Evolutionary conservation across 2,888 invertebrate species (phyloP).

Genomic region (Druceiella hillmani): DNA sequence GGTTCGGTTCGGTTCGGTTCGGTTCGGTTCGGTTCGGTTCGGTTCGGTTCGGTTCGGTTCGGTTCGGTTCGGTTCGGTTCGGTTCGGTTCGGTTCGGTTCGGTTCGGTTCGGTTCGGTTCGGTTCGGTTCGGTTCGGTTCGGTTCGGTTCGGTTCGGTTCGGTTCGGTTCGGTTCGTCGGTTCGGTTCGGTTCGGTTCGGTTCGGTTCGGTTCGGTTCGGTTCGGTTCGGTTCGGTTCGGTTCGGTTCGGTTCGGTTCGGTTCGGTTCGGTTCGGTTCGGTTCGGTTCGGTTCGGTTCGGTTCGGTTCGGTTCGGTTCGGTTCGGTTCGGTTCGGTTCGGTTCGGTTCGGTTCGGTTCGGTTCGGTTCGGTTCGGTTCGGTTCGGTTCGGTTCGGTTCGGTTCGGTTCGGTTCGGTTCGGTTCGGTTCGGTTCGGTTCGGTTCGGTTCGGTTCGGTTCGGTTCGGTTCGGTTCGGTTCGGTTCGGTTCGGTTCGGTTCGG

Average conservation of each 20-base stretch:
- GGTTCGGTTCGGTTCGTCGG: constrained; percentile 11
- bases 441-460: constrained; percentile 16
- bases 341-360: constrained; percentile 12
- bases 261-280: constrained; percentile 12
- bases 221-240: constrained; percentile 14
- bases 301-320: constrained; percentile 11
- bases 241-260: constrained; percentile 13
- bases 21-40: constrained; percentile 1
- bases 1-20: constrained; percentile 2
- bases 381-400: constrained; percentile 15
- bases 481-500: constrained; percentile 14
- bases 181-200: constrained; percentile 9
- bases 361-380: constrained; percentile 11
- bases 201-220: constrained; percentile 11
- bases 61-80: constrained; percentile 8
- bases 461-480: constrained; percentile 14
- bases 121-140: constrained; percentile 10
- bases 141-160: constrained; percentile 10
- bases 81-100: constrained; percentile 10
- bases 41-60: background rate
- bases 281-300: constrained; percentile 10
- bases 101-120: constrained; percentile 10
- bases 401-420: constrained; percentile 14
- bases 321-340: constrained; percentile 10
- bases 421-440: constrained; percentile 17